These are phyloP conservation scores for Lucinisca nassula DNA, from an alignment of 2,888 invertebrate species.

Conservation along the genomic window DNA sequence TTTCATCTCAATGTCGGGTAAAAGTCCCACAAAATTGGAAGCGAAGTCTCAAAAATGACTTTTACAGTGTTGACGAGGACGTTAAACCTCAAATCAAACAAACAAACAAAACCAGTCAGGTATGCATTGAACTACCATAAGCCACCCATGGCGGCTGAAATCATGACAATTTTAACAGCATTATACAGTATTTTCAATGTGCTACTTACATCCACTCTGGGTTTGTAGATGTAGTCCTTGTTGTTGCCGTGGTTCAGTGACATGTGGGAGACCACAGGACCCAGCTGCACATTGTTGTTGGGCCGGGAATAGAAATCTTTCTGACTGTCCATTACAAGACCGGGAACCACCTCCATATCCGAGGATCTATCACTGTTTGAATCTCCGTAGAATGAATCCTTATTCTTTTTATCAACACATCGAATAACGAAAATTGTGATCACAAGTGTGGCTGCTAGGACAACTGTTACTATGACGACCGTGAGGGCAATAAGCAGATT, in stretches of 20 bases:
- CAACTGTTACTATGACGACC: constrained; percentile 80
- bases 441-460: constrained; percentile 80
- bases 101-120: too few relatives aligned
- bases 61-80: too few relatives aligned
- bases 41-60: too few relatives aligned
- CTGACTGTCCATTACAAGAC: constrained; percentile 40
- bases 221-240: constrained; percentile 69
- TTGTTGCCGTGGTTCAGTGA: constrained; percentile 39
- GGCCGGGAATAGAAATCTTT: constrained; percentile 61
- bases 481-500: constrained; percentile 77
- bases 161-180: neutral
- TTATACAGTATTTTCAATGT: neutral
- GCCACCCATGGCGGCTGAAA: too few relatives aligned
- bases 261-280: constrained; percentile 59
- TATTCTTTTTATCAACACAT: constrained; percentile 76
- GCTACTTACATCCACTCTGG: constrained; percentile 68
- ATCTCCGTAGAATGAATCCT: constrained; percentile 59
- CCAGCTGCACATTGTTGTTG: constrained; percentile 48
- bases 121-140: too few relatives aligned
- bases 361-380: constrained; percentile 52
- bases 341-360: constrained; percentile 60
- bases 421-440: constrained; percentile 81
- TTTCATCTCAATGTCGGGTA: too few relatives aligned
- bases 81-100: too few relatives aligned
- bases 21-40: too few relatives aligned